phyloP scores from a whole-genome alignment of 2,888 invertebrate genomes.

The Lochmaea capreae region DNA sequence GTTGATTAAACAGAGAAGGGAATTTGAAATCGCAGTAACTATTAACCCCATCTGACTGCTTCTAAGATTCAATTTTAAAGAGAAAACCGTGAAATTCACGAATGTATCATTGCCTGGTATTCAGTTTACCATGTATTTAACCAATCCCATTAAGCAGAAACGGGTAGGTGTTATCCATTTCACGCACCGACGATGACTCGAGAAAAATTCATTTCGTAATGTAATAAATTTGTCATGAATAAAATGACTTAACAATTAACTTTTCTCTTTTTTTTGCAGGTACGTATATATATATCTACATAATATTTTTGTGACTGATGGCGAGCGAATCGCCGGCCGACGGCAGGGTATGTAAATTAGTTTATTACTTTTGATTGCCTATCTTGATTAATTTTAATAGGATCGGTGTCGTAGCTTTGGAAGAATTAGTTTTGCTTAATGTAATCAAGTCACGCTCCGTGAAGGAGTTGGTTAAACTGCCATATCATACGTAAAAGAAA shows the following conservation, averaged over 20 bases:
- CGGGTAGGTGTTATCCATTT: slow-evolving; percentile 45
- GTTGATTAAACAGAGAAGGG: no score
- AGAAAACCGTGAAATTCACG: not conserved
- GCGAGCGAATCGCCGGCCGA: slow-evolving; percentile 13
- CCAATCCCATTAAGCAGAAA: slow-evolving; percentile 30
- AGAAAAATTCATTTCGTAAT: slow-evolving; percentile 35
- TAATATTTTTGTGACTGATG: slow-evolving; percentile 31
- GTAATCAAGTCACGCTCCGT: slow-evolving; percentile 26
- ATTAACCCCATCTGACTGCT: not conserved
- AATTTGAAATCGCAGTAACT: no score
- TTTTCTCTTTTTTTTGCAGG: slow-evolving; percentile 47
- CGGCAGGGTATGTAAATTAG: slow-evolving; percentile 46
- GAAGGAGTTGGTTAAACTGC: not conserved
- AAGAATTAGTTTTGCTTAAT: slow-evolving; percentile 26
- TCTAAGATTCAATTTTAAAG: not conserved
- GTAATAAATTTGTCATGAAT: slow-evolving; percentile 49
- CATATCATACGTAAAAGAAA: not conserved
- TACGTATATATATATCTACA: slow-evolving; percentile 37
- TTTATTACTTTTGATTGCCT: slow-evolving; percentile 38
- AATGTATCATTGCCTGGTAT: not conserved
- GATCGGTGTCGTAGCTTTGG: slow-evolving; percentile 22
- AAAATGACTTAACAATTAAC: slow-evolving; percentile 45
- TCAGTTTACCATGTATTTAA: slow-evolving; percentile 6
- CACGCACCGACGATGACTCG: slow-evolving; percentile 42
- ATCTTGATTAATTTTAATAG: slow-evolving; percentile 41